Evolutionary conservation across 2,888 invertebrate genomes (phyloP), one percentile per base, ranked within the genome.

Genomic region (Allolobophora icterica): DNA sequence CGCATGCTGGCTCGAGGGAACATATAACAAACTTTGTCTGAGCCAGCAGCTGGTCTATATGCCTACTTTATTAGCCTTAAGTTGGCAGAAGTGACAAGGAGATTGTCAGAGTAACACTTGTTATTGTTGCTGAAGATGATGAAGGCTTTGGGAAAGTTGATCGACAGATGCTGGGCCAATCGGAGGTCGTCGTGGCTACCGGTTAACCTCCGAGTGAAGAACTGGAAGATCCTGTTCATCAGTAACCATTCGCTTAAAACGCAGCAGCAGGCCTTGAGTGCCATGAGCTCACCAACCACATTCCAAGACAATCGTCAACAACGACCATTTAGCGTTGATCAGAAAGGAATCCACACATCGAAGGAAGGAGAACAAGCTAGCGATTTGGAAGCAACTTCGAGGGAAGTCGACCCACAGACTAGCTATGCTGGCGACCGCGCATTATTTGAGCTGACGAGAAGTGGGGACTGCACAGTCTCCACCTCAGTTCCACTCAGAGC

Each of bases 261-360:
- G 71, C 71, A 71, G 13, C 71, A 71, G 71, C 71, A n/a, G 13
- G 71, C 71, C n/a, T n/a, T 71, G 71, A 71, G 30, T 17, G 17
- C 71, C 71, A 30, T 71, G 30, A 30, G 71, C 30, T n/a, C 71
- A 71, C 30, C 71, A n/a, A 1, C n/a, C 71, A n/a, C 71, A 71
- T 71, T 71, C n/a, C 30, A n/a, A n/a, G n/a, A 71, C 71, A n/a
- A n/a, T 71, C 71, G 71, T 4, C 30, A n/a, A 30, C 71, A 71
- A 71, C 71, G n/a, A 11, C 71, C n/a, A 6, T 4, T 71, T 13
- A 71, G 71, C 71, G 30, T 71, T n/a, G 71, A n/a, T n/a, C 71
- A 71, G 71, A 71, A 71, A n/a, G 71, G 71, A n/a, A 71, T 71
- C 71, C 71, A 71, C n/a, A 71, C 71, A 71, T 71, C 71, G 71